Evolutionary conservation across 2,797 vertebrate genomes (phyloP).

Genomic region (Hozukius guyotensis): DNA sequence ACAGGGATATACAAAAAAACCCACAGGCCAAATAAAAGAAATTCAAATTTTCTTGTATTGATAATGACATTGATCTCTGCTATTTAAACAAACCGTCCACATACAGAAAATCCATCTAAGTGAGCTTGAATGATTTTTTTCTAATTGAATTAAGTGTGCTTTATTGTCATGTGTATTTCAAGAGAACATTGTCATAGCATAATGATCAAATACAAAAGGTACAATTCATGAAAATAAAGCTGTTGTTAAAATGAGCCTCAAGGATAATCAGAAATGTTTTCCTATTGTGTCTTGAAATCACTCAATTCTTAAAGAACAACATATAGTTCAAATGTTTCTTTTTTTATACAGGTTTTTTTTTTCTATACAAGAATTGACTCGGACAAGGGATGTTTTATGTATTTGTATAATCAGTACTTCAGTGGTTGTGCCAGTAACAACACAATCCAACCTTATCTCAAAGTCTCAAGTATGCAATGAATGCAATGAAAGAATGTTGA

Average conservation of each 20-base stretch:
- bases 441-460: not conserved
- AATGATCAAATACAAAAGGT: not conserved
- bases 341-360: not conserved
- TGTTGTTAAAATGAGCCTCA: not conserved
- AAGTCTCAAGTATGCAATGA: not conserved
- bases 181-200: not conserved
- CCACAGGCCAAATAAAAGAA: not conserved
- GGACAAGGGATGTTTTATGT: not conserved
- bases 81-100: not conserved
- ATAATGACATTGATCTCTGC: constrained; percentile 6
- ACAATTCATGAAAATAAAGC: not conserved
- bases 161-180: not conserved
- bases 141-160: not conserved
- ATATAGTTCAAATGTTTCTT: not conserved
- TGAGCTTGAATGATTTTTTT: not conserved
- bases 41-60: not conserved
- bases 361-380: not conserved
- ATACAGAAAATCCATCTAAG: not conserved
- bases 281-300: not conserved
- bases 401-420: not conserved
- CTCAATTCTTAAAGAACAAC: not conserved
- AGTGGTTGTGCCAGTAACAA: not conserved
- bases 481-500: not conserved
- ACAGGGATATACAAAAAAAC: constrained; percentile 12
- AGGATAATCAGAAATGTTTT: not conserved